Conservation (phyloP, 2,888 invertebrate genomes). For the Campoletis raptor region DNA sequence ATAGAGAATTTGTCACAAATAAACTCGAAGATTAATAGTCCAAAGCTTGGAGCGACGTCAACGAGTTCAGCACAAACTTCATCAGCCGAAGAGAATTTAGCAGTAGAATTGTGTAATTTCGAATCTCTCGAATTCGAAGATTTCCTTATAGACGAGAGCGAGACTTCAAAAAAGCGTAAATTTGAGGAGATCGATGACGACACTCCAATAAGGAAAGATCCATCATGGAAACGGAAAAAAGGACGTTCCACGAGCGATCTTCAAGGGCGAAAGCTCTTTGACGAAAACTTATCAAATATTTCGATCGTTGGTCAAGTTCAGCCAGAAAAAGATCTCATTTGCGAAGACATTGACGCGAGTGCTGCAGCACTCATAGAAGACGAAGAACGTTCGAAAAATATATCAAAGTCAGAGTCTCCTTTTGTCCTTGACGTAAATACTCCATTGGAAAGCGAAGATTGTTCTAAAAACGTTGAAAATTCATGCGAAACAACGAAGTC, state of each 20-base stretch:
- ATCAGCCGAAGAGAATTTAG: conserved; percentile 61
- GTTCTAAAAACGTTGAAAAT: not conserved
- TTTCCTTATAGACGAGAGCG: conserved; percentile 39
- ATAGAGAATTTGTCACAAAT: conserved; percentile 2
- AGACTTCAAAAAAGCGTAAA: conserved; percentile 66
- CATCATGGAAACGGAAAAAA: conserved; percentile 73
- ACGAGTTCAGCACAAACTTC: conserved; percentile 24
- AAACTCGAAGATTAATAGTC: conserved; percentile 18
- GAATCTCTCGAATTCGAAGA: conserved; percentile 54
- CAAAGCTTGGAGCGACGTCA: not conserved
- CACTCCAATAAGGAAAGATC: conserved; percentile 70
- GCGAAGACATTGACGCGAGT: conserved; percentile 81
- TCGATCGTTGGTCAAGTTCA: conserved; percentile 16
- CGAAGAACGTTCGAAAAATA: conserved; percentile 72
- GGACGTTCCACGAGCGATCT: conserved; percentile 74
- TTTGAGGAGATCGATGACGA: conserved; percentile 72
- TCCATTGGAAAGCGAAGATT: conserved; percentile 9
- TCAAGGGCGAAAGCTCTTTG: conserved; percentile 74
- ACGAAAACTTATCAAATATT: conserved; percentile 56
- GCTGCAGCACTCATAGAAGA: conserved; percentile 82
- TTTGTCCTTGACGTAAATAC: not conserved
- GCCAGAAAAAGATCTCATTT: conserved; percentile 61
- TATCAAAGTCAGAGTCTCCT: not conserved
- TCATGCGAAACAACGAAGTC: not conserved
- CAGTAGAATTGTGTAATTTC: conserved; percentile 32